Evolutionary conservation across 2,797 vertebrate species (phyloP).

Genomic region (Pelochelys cantorii): DNA sequence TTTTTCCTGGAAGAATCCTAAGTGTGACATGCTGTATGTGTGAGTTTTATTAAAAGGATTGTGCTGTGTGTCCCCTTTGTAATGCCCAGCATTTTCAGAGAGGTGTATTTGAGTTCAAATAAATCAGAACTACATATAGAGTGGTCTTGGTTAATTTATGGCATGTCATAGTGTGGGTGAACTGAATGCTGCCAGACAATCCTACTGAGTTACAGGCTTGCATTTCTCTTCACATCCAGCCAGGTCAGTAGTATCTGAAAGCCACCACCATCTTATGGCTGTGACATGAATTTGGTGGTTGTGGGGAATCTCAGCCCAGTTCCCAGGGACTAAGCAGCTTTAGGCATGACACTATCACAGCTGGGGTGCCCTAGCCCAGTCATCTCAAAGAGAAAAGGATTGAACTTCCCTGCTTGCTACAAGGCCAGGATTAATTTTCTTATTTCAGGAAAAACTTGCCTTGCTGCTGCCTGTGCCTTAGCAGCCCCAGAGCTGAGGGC

Average conservation of each 20-base stretch:
- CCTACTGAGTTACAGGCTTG: background rate
- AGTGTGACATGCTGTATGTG: background rate
- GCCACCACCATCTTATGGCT: background rate
- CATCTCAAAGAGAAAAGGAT: background rate
- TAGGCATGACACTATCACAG: background rate
- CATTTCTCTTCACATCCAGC: background rate
- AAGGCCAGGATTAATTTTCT: too few relatives aligned
- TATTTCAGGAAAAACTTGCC: too few relatives aligned
- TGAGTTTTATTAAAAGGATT: slow-evolving; percentile 36
- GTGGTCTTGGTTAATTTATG: slow-evolving; percentile 37
- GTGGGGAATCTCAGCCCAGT: rapidly evolving
- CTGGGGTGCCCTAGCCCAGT: background rate
- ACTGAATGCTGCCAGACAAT: background rate
- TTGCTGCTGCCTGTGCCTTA: too few relatives aligned
- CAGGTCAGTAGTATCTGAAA: background rate
- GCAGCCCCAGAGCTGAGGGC: too few relatives aligned
- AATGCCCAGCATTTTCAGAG: slow-evolving; percentile 48
- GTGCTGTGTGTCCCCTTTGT: slow-evolving; percentile 25
- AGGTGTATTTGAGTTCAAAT: slow-evolving; percentile 53
- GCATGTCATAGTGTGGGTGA: background rate
- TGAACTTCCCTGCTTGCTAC: too few relatives aligned
- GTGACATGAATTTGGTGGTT: background rate
- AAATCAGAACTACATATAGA: slow-evolving; percentile 12
- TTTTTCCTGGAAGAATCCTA: slow-evolving; percentile 6
- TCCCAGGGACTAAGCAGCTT: background rate